phyloP scores from a whole-genome alignment of 2,113 vertebrate genomes.

The Nansenia antarctica region DNA sequence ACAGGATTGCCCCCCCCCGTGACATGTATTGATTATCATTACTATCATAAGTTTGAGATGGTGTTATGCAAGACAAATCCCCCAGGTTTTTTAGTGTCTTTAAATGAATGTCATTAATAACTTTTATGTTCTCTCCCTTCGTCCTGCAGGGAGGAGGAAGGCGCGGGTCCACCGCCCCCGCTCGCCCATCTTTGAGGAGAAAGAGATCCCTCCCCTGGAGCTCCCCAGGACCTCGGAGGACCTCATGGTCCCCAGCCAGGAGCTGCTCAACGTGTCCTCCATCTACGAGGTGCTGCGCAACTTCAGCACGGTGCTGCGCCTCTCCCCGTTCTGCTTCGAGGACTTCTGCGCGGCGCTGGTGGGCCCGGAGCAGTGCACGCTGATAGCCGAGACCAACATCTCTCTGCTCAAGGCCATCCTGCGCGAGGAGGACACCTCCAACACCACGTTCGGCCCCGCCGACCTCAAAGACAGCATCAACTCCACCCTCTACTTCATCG shows the following conservation, averaged over 20 bases:
- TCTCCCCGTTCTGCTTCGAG: slow-evolving; percentile 97
- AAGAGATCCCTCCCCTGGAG: slow-evolving; percentile 88
- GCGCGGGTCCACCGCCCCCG: slow-evolving; percentile 84
- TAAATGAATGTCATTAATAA: neutral
- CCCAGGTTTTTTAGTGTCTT: neutral
- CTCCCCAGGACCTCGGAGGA: slow-evolving; percentile 94
- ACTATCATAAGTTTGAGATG: too few relatives aligned
- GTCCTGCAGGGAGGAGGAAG: slow-evolving; percentile 81
- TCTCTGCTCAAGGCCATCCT: slow-evolving; percentile 93
- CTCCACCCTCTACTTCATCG: slow-evolving; percentile 96
- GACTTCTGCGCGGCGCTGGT: slow-evolving; percentile 96
- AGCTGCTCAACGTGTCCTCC: slow-evolving; percentile 91
- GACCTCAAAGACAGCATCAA: slow-evolving; percentile 98
- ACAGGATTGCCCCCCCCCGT: too few relatives aligned
- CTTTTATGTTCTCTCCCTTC: neutral
- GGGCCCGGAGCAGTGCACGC: slow-evolving; percentile 95
- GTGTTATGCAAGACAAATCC: too few relatives aligned
- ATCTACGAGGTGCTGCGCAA: slow-evolving; percentile 95
- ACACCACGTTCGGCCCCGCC: slow-evolving; percentile 96
- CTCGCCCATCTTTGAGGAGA: slow-evolving; percentile 92
- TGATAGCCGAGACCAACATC: slow-evolving; percentile 95
- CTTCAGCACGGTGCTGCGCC: slow-evolving; percentile 93
- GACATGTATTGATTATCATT: too few relatives aligned
- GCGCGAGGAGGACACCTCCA: slow-evolving; percentile 95
- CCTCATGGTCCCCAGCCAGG: slow-evolving; percentile 89